Base-by-base conservation (phyloP, 2,888 invertebrate species). In the Hipparchia semele region DNA sequence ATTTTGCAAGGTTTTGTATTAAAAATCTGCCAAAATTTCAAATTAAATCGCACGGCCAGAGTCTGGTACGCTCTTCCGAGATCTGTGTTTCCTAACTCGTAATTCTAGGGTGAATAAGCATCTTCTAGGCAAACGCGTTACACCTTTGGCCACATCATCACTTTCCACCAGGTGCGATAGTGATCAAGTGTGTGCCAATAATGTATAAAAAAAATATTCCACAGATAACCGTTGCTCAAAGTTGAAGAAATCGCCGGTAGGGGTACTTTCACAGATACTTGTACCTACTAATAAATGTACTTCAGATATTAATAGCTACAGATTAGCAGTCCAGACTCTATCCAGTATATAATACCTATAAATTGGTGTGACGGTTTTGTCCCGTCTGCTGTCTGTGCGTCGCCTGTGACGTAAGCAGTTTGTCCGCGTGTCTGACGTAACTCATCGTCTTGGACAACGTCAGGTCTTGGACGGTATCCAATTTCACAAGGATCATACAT, bases 311-410 rank as follows among this genome's bases (percentile, higher is more conserved):
- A 39, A 60, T 39, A 39, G 10, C 39, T 60, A 60, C 10, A 60
- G 12, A 60, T 60, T 60, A 39, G 1, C 59, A 60, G 59, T 39
- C 59, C 59, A 60, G 59, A 60, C 59, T 33, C 59, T 60, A 39
- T 39, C 39, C 33, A 60, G 59, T 60, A 7, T 60, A 12, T 39
- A 39, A 39, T 60, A 58, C 7, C 6, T 49, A 49, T 49, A 49
- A 23, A 60, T 60, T 60, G 39, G 39, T 60, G 39, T 60, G 59
- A 60, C 39, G 33, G 59, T 10, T 60, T 39, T 60, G 59, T 58
- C 58, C 58, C 58, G 58, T 33, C 59, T 60, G 59, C 8, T 9
- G 8, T 4, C 5, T n/a, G 5, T 58, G 58, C 13, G 58, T 9
- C 39, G 39, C 6, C 2, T 5, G 39, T 60, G 59, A 60, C 59